phyloP scores from a whole-genome alignment of 2,888 invertebrate genomes.

The Nesidiocoris tenuis region DNA sequence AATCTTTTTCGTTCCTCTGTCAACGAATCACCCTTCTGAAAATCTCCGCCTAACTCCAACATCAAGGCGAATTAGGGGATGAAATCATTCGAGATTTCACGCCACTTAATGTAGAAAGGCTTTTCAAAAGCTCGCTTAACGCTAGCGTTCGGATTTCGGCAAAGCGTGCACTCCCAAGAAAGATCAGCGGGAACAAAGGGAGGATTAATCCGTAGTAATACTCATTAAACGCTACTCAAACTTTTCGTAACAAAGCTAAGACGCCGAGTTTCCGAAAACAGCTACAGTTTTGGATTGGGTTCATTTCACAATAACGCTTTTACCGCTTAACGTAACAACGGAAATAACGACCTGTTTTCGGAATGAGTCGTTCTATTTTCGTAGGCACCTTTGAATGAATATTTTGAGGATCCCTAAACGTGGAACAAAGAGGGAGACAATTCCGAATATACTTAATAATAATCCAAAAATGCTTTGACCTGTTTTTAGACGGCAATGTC shows the following conservation, averaged over 20 bases:
- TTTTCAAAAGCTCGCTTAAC: no score
- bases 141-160: no score
- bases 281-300: not conserved
- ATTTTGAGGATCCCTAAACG: no score
- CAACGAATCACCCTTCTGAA: not conserved
- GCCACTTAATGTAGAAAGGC: not conserved
- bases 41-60: not conserved
- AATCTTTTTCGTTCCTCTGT: no score
- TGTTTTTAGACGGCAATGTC: no score
- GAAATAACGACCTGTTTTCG: no score
- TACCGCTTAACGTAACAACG: no score
- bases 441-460: no score
- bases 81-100: not conserved
- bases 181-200: conserved; percentile 25
- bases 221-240: conserved; percentile 35
- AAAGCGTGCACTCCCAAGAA: not conserved
- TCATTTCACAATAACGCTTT: not conserved
- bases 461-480: no score
- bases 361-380: no score
- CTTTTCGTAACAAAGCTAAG: not conserved
- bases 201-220: conserved; percentile 21
- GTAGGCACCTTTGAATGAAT: no score
- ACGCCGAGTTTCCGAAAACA: not conserved
- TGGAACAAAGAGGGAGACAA: no score
- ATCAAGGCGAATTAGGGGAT: not conserved